phyloP scores from a whole-genome alignment of 2,888 invertebrate species.

The Ernsta delagoae region DNA sequence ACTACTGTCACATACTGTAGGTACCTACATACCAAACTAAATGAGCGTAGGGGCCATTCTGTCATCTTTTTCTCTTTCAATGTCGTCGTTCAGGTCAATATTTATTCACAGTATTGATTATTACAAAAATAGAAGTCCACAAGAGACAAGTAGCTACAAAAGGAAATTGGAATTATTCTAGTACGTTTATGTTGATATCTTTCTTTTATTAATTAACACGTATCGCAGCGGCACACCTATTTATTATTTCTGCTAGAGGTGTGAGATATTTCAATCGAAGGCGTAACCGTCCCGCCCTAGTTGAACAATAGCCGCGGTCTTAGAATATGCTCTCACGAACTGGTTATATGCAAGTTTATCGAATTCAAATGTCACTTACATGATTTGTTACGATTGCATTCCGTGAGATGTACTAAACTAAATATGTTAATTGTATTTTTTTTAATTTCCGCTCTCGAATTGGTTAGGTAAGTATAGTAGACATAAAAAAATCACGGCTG shows the following conservation, averaged over 20 bases:
- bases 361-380: background rate
- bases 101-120: too few relatives aligned
- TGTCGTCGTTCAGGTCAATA: too few relatives aligned
- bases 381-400: constrained; percentile 1
- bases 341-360: background rate
- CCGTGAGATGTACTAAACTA: background rate
- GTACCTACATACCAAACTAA: too few relatives aligned
- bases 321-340: constrained; percentile 2
- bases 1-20: too few relatives aligned
- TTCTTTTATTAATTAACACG: background rate
- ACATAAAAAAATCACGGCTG: too few relatives aligned
- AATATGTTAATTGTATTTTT: constrained; percentile 4
- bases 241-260: background rate
- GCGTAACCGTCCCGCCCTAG: constrained; percentile 9
- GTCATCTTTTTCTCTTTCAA: too few relatives aligned
- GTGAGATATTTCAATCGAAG: constrained; percentile 11
- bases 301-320: constrained; percentile 7
- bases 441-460: constrained; percentile 1
- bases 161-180: background rate
- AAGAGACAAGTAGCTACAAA: background rate
- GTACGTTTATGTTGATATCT: background rate
- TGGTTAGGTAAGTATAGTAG: background rate
- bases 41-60: too few relatives aligned
- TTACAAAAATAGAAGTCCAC: too few relatives aligned
- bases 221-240: background rate